phyloP scores from a whole-genome alignment of 2,888 invertebrate species.

The Eucriotettix oculatus region DNA sequence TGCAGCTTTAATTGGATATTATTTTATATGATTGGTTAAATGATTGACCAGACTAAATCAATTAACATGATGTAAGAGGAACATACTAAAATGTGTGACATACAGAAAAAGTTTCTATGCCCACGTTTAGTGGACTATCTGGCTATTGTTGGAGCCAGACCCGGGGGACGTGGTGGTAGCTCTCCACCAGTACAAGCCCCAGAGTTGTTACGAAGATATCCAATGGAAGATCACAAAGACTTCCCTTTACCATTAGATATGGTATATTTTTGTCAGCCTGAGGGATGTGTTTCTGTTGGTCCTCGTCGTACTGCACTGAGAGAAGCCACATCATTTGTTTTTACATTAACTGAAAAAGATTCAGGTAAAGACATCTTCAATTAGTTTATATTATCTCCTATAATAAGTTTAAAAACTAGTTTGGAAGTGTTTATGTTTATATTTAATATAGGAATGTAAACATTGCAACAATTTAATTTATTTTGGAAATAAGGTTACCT shows the following conservation, averaged over 20 bases:
- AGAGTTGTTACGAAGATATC: constrained; percentile 87
- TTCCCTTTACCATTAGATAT: constrained; percentile 95
- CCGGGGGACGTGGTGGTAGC: constrained; percentile 36
- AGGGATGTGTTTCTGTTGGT: constrained; percentile 88
- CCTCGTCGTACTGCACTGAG: constrained; percentile 67
- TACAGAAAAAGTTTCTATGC: constrained; percentile 65
- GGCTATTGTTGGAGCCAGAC: constrained; percentile 86
- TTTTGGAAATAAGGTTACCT: too few species aligned
- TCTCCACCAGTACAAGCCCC: constrained; percentile 52
- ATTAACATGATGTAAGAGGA: background rate
- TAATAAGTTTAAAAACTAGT: too few species aligned
- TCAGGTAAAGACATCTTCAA: constrained; percentile 43
- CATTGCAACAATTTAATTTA: too few species aligned
- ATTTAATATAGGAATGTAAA: too few species aligned
- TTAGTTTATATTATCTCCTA: too few species aligned
- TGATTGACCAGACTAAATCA: too few species aligned
- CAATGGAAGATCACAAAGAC: constrained; percentile 88
- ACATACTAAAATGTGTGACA: constrained; percentile 26
- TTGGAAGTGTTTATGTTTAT: too few species aligned
- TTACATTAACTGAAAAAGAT: constrained; percentile 96
- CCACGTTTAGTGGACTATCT: constrained; percentile 89
- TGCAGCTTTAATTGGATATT: too few species aligned
- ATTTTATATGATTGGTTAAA: too few species aligned
- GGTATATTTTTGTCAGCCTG: constrained; percentile 99
- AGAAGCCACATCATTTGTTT: constrained; percentile 93